Evolutionary conservation across 2,888 invertebrate genomes (phyloP), one percentile per base, ranked within the genome.

Genomic region (Eugnorisma glareosa): DNA sequence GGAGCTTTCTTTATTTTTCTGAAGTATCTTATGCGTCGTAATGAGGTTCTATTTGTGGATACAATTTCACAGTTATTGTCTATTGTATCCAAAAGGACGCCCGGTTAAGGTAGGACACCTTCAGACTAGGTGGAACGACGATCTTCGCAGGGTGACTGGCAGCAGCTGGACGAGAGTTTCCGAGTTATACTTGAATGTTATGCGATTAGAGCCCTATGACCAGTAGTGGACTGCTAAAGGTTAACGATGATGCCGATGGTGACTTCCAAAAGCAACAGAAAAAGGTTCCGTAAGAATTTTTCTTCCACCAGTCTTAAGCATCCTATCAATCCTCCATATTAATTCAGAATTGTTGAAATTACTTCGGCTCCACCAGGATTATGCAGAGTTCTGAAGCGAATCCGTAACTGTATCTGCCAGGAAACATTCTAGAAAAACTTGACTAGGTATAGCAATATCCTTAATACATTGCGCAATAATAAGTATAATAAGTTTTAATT

Each of bases 1-100:
- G 24, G 1, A 63, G 18, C 18, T 54, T 67, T 79, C 2, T 67
- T 74, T 72, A 18, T 48, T 51, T 40, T 80, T 48, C 5, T 0
- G 7, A 28, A 21, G 1, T 35, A 40, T 45, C 45, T 51, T 2
- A 6, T 35, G 35, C 5, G 51, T 61, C 31, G n/a, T 31, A 63
- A 63, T 0, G 18, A 51, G 40, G 18, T 75, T 48, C 24, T 45
- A 37, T 31, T 24, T 35, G n/a, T n/a, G n/a, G 5, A 35, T 35
- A 11, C 13, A 24, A 24, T 63, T 63, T 37, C 13, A 63, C n/a
- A n/a, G n/a, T n/a, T n/a, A 63, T 63, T 63, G 13, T 63, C 63
- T n/a, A 37, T 63, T 31, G n/a, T 54, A 28, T n/a, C 54, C 2
- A 0, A 51, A 51, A n/a, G 51, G 15, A 15, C 8, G 59, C 31